These are phyloP conservation scores for Tipula confusa DNA, from an alignment of 2,888 invertebrate species.

Conservation along the genomic window DNA sequence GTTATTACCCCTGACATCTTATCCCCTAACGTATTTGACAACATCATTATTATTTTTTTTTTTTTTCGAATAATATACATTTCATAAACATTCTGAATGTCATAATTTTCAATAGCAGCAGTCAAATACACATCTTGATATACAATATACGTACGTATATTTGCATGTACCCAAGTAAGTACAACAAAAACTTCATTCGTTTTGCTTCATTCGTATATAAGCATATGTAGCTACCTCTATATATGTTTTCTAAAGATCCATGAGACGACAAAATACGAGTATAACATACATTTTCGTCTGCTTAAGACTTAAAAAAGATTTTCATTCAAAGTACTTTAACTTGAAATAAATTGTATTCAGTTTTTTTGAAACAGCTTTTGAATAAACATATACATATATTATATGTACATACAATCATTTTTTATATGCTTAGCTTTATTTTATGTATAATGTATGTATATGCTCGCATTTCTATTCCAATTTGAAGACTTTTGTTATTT, in stretches of 20 bases:
- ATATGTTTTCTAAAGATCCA: not conserved
- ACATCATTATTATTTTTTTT: no score
- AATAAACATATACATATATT: no score
- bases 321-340: slow-evolving; percentile 20
- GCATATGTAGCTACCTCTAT: not conserved
- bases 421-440: not conserved
- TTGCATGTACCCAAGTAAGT: not conserved
- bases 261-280: not conserved
- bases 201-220: not conserved
- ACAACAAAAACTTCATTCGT: not conserved
- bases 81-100: not conserved
- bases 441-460: not conserved
- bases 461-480: not conserved
- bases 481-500: slow-evolving; percentile 6
- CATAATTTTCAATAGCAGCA: not conserved
- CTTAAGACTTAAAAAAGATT: not conserved
- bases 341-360: slow-evolving; percentile 14
- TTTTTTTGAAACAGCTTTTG: slow-evolving; percentile 3
- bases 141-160: not conserved
- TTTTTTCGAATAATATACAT: not conserved
- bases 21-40: not conserved
- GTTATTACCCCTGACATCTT: not conserved
- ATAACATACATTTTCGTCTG: not conserved
- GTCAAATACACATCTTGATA: not conserved
- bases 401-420: not conserved